Evolutionary conservation across 2,113 vertebrate genomes (phyloP).

Genomic region (Calidris pugnax): DNA sequence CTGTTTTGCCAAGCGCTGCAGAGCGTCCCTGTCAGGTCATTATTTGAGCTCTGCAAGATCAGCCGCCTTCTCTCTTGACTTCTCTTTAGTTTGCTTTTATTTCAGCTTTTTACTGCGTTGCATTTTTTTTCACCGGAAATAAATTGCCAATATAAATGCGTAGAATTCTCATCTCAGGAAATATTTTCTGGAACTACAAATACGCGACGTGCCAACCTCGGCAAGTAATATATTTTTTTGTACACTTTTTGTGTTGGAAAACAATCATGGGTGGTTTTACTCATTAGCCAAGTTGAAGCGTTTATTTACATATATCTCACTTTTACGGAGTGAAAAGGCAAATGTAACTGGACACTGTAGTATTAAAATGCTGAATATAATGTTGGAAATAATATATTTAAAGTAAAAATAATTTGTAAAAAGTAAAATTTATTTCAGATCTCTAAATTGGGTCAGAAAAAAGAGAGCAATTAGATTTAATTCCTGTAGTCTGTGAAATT

Average conservation of each 20-base stretch:
- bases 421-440: slow-evolving; percentile 15
- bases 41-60: slow-evolving; percentile 18
- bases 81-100: slow-evolving; percentile 32
- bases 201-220: not conserved
- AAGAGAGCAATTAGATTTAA: not conserved
- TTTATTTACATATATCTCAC: not conserved
- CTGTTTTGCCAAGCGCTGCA: not conserved
- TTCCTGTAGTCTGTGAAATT: not conserved
- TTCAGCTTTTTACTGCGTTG: slow-evolving; percentile 5
- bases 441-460: not conserved
- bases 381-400: slow-evolving; percentile 16
- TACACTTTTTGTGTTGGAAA: not conserved
- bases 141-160: not conserved
- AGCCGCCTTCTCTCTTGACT: not conserved
- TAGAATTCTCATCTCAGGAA: slow-evolving; percentile 9
- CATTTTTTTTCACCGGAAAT: slow-evolving; percentile 23
- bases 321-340: slow-evolving; percentile 14
- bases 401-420: slow-evolving; percentile 34
- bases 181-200: slow-evolving; percentile 21
- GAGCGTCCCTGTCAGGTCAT: not conserved
- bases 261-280: not conserved
- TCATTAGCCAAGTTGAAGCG: not conserved
- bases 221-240: not conserved
- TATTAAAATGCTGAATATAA: slow-evolving; percentile 4
- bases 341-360: not conserved